Conservation (phyloP, 2,888 invertebrate species). For the Octonoba sinensis region DNA sequence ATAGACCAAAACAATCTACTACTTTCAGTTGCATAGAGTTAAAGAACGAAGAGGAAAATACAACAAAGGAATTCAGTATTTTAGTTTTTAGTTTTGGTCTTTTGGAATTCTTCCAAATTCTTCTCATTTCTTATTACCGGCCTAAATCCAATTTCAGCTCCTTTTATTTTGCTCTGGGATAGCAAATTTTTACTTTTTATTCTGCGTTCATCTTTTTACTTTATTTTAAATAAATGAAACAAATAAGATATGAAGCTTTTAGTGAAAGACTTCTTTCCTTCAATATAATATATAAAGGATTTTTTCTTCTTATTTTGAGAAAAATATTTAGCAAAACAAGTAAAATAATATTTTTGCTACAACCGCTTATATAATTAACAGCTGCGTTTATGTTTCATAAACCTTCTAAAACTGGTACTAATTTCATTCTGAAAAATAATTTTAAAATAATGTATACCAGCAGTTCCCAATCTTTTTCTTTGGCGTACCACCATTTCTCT, state of each 20-base stretch:
- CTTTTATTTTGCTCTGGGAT: conserved; percentile 50
- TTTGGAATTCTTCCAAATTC: conserved; percentile 63
- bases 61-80: conserved; percentile 9
- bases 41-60: conserved; percentile 10
- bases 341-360: too few species aligned
- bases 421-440: too few species aligned
- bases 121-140: conserved; percentile 61
- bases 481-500: too few species aligned
- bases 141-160: conserved; percentile 61
- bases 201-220: conserved; percentile 15
- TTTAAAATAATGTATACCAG: too few species aligned
- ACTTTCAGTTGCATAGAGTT: conserved; percentile 55
- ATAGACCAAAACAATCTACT: conserved; percentile 61
- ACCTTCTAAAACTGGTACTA: too few species aligned
- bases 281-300: too few species aligned
- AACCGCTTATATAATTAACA: too few species aligned
- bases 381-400: too few species aligned
- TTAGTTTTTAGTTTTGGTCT: conserved; percentile 54
- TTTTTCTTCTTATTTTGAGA: too few species aligned
- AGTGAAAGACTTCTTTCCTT: neutral
- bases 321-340: too few species aligned
- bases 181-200: conserved; percentile 53
- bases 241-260: conserved; percentile 35
- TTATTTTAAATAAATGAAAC: conserved; percentile 46
- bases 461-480: too few species aligned